phyloP scores from a whole-genome alignment of 92 coral and sea anemone genomes.

The Diadumene lineata region DNA sequence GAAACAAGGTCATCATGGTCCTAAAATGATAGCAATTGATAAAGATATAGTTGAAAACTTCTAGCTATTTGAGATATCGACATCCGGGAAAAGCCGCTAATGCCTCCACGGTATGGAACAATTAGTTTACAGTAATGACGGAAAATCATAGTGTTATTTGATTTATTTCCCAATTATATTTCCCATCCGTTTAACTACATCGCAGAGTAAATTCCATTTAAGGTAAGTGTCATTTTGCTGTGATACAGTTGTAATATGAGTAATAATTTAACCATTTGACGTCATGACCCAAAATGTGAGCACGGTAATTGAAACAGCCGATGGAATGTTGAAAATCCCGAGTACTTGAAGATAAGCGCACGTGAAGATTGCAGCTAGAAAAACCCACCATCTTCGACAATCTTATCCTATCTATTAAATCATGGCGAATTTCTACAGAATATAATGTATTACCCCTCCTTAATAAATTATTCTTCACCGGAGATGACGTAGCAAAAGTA shows the following conservation, averaged over 20 bases:
- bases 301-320: neutral
- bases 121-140: neutral
- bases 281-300: neutral
- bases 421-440: constrained; percentile 13
- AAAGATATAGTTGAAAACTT: neutral
- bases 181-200: neutral
- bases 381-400: neutral
- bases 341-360: neutral
- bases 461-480: neutral
- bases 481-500: constrained; percentile 26
- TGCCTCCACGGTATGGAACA: neutral
- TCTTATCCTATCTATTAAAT: neutral
- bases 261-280: neutral
- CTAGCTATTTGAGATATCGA: neutral
- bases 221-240: neutral
- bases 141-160: neutral
- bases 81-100: neutral
- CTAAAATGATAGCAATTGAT: neutral
- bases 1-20: constrained; percentile 24
- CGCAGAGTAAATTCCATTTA: neutral
- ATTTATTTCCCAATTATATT: neutral
- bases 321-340: neutral
- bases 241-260: neutral
- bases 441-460: neutral
- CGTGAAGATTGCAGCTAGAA: neutral